Evolutionary conservation across 2,797 vertebrate species (phyloP), one percentile per base, ranked within the genome.

Genomic region (Uromys caudimaculatus): DNA sequence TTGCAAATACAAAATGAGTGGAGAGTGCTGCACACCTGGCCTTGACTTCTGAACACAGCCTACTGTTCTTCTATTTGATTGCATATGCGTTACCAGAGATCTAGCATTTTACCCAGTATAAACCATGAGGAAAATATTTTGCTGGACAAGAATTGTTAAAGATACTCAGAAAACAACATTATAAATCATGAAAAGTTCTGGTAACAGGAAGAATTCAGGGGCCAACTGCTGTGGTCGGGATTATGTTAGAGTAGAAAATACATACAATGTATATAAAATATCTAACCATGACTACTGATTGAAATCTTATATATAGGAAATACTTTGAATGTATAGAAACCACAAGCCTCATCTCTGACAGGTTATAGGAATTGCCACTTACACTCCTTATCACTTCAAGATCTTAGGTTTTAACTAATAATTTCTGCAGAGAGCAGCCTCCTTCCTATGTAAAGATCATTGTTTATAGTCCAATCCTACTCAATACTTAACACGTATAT

Each of bases 1-100:
- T 89, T 95, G 94, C 93, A 98, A 96, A 97, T 95, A 97, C 88
- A 92, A 96, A 77, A 78, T 91, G 78, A 93, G 75, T 94, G 94
- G 79, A 69, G 41, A 94, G 83, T 54, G 14, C 47, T 52, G 38
- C 16, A 73, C 54, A 56, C 10, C 38, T 86, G 73, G 58, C 79
- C 76, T 95, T 95, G 83, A 97, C 95, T 93, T 97, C 87, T 91
- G 71, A 95, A 93, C 24, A 27, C 41, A 90, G 58, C 16, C 56
- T 54, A 94, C 90, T 62, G 35, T 79, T 97, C 96, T 92, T 93
- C 77, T 44, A 76, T 90, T 96, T 92, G 58, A 82, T n/a, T 93
- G 56, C 41, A 86, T 41, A 92, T 27, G 77, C 1, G 86, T 83
- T 91, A 77, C 41, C 62, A 67, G 50, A 32, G 19, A 54, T 62